Base-by-base conservation (phyloP, 92 coral and sea anemone species). In the Palythoa heliodiscus region DNA sequence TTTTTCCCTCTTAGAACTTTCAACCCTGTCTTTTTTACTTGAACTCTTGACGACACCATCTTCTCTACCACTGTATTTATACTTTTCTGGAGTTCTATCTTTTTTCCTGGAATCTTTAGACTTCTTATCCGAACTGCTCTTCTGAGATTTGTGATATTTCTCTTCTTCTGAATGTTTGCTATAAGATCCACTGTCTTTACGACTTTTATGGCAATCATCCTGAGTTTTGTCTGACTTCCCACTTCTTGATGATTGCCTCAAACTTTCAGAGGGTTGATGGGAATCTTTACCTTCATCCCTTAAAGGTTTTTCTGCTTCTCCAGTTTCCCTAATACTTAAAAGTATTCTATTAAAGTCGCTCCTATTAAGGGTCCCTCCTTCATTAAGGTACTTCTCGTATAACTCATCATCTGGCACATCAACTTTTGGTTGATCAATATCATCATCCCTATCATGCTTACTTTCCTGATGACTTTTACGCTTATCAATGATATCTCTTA, bases 361-460 rank as follows among this genome's bases (percentile, higher is more conserved):
- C 38, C 70, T 72, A 50, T 81, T 40, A 68, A 39, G 58, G 74
- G 73, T 82, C 13, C 75, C 87, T 24, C 75, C 85, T 47, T 81
- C 73, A 8, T 37, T 73, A 37, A 77, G 52, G 40, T 67, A 54
- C 69, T 86, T 57, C 25, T 58, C 71, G 8, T 78, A 58, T 70
- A 76, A 29, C 86, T 87, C 91, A 84, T 89, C 76, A 83, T 87
- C 84, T 77, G 91, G 68, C 72, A 77, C 52, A 71, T 89, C 91
- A 85, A 87, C 79, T 64, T 82, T 82, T 40, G 73, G 52, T 47
- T 82, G 82, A 20, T 82, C 87, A 58, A 70, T 38, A 54, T 87
- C 70, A 47, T 60, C 81, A 71, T 84, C 82, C 11, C 70, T 40
- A 17, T 69, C 47, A 35, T 73, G 52, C 12, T 78, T 82, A 29